Conservation (phyloP, 1,140 invertebrate species). For the Elysia chlorotica region DNA sequence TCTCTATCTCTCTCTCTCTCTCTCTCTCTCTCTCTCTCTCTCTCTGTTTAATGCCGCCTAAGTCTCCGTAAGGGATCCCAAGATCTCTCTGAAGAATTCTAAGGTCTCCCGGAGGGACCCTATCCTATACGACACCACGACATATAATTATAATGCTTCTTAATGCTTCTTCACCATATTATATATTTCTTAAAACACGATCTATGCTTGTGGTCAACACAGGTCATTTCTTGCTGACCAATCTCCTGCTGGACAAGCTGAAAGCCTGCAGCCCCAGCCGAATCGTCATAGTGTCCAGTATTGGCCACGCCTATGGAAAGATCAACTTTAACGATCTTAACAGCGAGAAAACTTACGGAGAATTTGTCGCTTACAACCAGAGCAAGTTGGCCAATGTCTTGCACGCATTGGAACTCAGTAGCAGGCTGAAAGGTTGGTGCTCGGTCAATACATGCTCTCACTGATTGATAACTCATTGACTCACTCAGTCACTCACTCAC, state of each 20-base stretch:
- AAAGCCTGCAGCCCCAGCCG: too few relatives aligned
- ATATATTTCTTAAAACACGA: not conserved
- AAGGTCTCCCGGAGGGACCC: too few relatives aligned
- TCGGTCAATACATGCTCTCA: too few relatives aligned
- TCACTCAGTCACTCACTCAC: not conserved
- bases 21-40: not conserved
- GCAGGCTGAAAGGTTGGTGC: too few relatives aligned
- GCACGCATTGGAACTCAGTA: not conserved
- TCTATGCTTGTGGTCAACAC: not conserved
- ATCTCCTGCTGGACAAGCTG: too few relatives aligned
- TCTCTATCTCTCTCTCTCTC: not conserved
- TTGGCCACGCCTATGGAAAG: too few relatives aligned
- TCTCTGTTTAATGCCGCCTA: not conserved
- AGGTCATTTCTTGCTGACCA: too few relatives aligned
- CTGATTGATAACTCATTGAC: too few relatives aligned
- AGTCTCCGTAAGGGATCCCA: not conserved
- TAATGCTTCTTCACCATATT: not conserved
- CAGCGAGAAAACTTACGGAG: too few relatives aligned
- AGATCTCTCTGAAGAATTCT: too few relatives aligned
- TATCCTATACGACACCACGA: not conserved
- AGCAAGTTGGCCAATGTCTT: not conserved
- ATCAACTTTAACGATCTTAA: too few relatives aligned
- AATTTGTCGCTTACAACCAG: not conserved
- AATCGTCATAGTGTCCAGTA: too few relatives aligned
- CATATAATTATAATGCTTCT: not conserved